Base-by-base conservation (phyloP, 2,888 invertebrate genomes). In the Euzophera pinguis region DNA sequence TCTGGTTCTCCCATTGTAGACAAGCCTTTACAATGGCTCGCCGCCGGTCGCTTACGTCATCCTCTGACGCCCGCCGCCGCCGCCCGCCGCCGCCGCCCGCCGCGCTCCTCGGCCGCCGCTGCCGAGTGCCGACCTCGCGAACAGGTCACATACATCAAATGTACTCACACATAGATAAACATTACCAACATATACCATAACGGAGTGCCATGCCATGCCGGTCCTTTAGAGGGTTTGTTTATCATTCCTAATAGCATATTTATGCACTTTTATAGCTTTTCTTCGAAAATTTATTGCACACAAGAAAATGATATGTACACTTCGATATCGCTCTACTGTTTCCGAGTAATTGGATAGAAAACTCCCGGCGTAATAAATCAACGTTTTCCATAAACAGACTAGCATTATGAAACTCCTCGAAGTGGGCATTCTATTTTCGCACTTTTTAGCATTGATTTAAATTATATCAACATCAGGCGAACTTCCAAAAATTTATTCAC, bases 31-130 rank as follows among this genome's bases (percentile, higher is more conserved):
- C 27, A 62, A 56, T 32, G 41, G 51, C 53, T 43, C 58, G 61
- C 56, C 62, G 60, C 56, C 62, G 60, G 57, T 59, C 58, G 67
- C 65, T 78, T 78, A 70, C 81, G 81, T 81, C 82, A 82, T 63
- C 67, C 58, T 52, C 49, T 52, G 50, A 53, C 58, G 52, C 58
- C 43, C 52, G 54, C 55, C 59, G 62, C 61, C 54, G 54, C 50
- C 53, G 49, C 54, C 54, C 47, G 58, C 43, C 53, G 51, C 58
- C 51, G 56, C 55, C 59, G 62, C 60, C 61, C 54, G 54, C 50
- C 53, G 49, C 54, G 54, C 48, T 57, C 43, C 53, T 50, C 58
- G 52, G 56, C 41, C 51, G 53, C 55, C 57, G 62, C 60, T 60
- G 60, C 53, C 55, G 53, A 42, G 53, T 10, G 32, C 47, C 62